Percentiles rank a stretch among this genome's conserved stretches.
phyloP scores from a whole-genome alignment of 1,140 invertebrate species.

The Zaprionus vittiger region DNA sequence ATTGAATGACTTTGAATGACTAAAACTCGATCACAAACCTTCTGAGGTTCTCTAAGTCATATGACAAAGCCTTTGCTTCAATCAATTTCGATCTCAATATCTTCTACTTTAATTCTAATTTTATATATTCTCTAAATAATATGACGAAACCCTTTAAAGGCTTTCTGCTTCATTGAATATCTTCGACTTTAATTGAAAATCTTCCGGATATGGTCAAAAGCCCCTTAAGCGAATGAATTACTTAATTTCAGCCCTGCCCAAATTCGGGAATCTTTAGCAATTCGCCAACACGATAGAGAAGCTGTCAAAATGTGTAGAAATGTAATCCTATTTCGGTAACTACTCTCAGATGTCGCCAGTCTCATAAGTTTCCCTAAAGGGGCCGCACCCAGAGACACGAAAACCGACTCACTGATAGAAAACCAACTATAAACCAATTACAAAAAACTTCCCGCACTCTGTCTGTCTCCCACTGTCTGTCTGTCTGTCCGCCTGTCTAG shows the following conservation, averaged over 20 bases:
- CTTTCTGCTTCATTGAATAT: conserved; percentile 10
- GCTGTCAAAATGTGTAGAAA: conserved; percentile 46
- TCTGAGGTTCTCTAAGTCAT: background rate
- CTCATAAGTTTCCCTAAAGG: conserved; percentile 50
- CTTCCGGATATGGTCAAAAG: conserved; percentile 30
- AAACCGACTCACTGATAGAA: conserved; percentile 33
- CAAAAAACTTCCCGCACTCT: conserved; percentile 54
- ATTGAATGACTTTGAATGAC: background rate
- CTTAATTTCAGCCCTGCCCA: conserved; percentile 54
- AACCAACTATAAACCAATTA: conserved; percentile 75
- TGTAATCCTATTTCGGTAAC: conserved; percentile 65
- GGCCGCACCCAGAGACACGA: conserved; percentile 56
- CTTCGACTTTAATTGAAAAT: conserved; percentile 1
- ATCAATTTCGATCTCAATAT: conserved; percentile 12
- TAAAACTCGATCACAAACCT: background rate
- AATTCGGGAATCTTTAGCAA: conserved; percentile 50
- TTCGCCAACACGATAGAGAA: conserved; percentile 54
- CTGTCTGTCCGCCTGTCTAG: conserved; percentile 27
- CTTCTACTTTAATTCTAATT: background rate
- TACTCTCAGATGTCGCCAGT: conserved; percentile 50
- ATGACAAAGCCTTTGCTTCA: conserved; percentile 8
- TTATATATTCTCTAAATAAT: background rate
- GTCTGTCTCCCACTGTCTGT: conserved; percentile 17
- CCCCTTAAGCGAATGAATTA: conserved; percentile 40
- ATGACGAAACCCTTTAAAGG: conserved; percentile 7